Evolutionary conservation across 2,113 vertebrate genomes (phyloP), one percentile per base, ranked within the genome.

Genomic region (Nymphicus hollandicus): DNA sequence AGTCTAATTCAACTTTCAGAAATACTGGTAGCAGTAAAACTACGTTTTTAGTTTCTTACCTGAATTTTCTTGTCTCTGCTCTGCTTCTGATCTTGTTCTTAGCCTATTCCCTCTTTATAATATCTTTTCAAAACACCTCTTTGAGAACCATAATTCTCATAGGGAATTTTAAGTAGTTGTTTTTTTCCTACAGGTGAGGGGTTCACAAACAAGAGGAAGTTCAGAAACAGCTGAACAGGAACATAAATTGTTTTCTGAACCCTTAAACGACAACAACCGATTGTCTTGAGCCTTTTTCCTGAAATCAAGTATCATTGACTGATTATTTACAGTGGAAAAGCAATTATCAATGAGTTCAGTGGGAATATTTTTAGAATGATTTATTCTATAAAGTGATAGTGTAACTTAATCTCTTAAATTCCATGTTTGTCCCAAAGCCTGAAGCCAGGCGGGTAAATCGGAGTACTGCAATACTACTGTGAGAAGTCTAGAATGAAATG

Each of bases 401-500:
- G 61, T 79, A 89, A 94, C 66, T 43, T 29, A 17, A 88, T 88
- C 86, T 78, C 55, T 31, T 6, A 90, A 91, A 71, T 68, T 82
- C 68, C 20, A 0, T 86, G 29, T 90, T 91, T 94, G 71, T 96
- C 92, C 81, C 93, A 91, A 95, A 96, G 88, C 93, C 95, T 97
- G 93, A 98, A 97, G 92, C 81, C 90, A 94, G 96, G 96, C 25
- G 3, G 94, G 96, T 96, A 95, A 97, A 98, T 88, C 86, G 55
- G 81, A 96, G 56, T 90, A 88, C 84, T 96, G 79, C 65, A 91
- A 80, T 91, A 58, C 94, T 94, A 35, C 80, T 86, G 39, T 94
- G 93, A 92, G 96, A 97, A 95, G 94, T 97, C 76, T 93, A 96
- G 89, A 92, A 81, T 97, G 97, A 97, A 97, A 92, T 98, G 95